phyloP scores from a whole-genome alignment of 2,888 invertebrate genomes.

The Rhagium mordax region DNA sequence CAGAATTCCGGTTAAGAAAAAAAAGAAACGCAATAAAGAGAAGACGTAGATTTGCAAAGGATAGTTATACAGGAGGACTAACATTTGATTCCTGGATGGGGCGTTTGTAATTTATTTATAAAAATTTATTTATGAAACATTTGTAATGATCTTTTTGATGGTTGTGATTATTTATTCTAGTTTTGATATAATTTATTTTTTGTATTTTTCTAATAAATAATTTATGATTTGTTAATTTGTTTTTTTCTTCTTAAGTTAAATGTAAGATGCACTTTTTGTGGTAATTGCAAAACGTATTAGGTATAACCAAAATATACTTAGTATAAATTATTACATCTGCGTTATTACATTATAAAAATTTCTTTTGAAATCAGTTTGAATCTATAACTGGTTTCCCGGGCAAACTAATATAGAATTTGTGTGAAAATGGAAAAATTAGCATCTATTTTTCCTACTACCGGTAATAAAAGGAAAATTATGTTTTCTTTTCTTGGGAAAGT shows the following conservation, averaged over 20 bases:
- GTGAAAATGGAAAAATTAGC: no score
- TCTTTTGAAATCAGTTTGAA: no score
- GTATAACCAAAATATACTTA: no score
- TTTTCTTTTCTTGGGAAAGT: no score
- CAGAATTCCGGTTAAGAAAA: slow-evolving; percentile 20
- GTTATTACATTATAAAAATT: no score
- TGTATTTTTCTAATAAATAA: slow-evolving; percentile 22
- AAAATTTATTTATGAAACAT: background rate
- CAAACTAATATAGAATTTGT: no score
- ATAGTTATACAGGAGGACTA: slow-evolving; percentile 19
- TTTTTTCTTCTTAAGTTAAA: background rate
- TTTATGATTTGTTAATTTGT: background rate
- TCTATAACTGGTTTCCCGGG: no score
- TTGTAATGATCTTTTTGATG: slow-evolving; percentile 7
- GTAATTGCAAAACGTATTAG: background rate
- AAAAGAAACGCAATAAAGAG: slow-evolving; percentile 17
- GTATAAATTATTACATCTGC: no score
- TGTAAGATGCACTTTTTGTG: background rate
- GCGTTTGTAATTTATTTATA: slow-evolving; percentile 25
- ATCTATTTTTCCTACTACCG: no score
- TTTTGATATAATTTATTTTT: slow-evolving; percentile 27
- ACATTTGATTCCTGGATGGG: slow-evolving; percentile 32
- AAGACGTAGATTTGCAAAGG: slow-evolving; percentile 20
- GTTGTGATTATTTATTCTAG: slow-evolving; percentile 25
- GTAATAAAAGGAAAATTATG: no score